Evolutionary conservation across 2,113 vertebrate genomes (phyloP).

Genomic region (Petaurus breviceps): DNA sequence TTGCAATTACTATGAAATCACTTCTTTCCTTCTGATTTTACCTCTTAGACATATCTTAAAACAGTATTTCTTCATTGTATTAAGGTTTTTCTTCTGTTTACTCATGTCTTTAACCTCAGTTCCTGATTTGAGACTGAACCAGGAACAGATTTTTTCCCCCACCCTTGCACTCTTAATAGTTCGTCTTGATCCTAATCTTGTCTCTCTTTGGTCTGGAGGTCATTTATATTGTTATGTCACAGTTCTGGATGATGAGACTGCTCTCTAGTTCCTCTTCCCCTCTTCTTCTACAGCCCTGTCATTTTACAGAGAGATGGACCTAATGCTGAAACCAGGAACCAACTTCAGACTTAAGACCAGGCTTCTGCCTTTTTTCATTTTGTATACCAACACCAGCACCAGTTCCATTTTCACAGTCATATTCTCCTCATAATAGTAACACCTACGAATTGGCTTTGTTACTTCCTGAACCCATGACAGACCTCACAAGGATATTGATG

Average conservation of each 20-base stretch:
- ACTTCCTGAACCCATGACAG: background rate
- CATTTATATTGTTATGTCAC: background rate
- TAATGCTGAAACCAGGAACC: background rate
- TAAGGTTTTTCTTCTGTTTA: background rate
- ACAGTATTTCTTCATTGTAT: background rate
- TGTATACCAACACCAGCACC: background rate
- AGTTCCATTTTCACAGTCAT: background rate
- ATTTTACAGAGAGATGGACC: background rate
- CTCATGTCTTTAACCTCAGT: background rate
- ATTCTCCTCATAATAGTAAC: background rate
- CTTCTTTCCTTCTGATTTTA: background rate
- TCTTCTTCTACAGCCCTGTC: background rate
- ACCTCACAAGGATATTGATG: background rate
- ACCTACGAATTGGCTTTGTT: background rate
- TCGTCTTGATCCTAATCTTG: background rate
- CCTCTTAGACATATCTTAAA: background rate
- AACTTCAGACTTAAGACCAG: background rate
- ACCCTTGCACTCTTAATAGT: background rate
- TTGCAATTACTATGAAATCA: background rate
- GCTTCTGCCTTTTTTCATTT: background rate
- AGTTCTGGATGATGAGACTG: background rate
- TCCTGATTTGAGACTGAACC: background rate
- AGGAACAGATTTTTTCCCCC: background rate
- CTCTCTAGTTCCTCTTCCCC: background rate
- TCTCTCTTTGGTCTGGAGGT: background rate